Base-by-base conservation (phyloP, 64 coral and sea anemone genomes). In the Dendronephthya gigantea region DNA sequence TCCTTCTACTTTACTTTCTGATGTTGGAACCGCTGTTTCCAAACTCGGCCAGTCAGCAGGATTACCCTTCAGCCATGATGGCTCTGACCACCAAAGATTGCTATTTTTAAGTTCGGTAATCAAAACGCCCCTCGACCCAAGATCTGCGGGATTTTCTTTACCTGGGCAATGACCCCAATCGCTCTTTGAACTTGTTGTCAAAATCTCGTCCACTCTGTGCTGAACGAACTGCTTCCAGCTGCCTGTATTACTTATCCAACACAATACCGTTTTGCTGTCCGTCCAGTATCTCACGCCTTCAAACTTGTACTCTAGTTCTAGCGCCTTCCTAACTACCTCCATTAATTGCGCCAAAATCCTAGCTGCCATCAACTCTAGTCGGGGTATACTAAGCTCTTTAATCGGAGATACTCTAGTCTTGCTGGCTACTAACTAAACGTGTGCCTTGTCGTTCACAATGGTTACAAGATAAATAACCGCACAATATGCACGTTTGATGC, bases 1-100 rank as follows among this genome's bases (percentile, higher is more conserved):
- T n/a, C n/a, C 33, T 72, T 89, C 88, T 68, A 52, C 82, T 84
- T 83, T 31, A 33, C 88, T 89, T 70, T 89, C 88, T 1, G 55
- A 58, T 7, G 88, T 83, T 8, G 16, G 7, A 2, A 81, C 2
- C 6, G 1, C 14, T 22, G 81, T 43, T 0, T 7, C 23, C 13
- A 19, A 33, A 7, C 0, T 0, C 15, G 72, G 86, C 47, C 74
- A 88, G 6, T 56, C 43, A 2, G 25, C 16, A 23, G 22, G 2
- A 7, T 30, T 4, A 50, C 48, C 23, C 0, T n/a, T 10, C n/a
- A 88, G 27, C 86, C 86, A 88, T 47, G 0, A 14, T 0, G 86
- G 86, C 8, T 47, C 86, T 28, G 1, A 17, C 86, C 76, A 88
- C 86, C 86, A 88, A 40, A 90, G n/a, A 32, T 62, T 23, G 5